These are phyloP conservation scores for Drosophila trichaetosa DNA, from an alignment of 2,888 invertebrate species.

Conservation along the genomic window DNA sequence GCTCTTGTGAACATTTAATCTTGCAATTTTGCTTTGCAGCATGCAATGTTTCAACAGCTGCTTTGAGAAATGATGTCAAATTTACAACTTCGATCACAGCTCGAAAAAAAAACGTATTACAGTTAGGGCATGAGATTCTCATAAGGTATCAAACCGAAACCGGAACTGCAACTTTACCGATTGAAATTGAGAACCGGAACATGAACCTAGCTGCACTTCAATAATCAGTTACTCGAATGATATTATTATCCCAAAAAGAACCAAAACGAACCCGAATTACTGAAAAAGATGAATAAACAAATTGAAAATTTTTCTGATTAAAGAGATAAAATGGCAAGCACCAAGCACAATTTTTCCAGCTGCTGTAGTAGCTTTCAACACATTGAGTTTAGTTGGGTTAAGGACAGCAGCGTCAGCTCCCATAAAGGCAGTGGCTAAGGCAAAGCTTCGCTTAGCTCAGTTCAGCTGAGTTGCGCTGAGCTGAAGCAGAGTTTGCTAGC, in stretches of 20 bases:
- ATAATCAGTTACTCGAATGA: background rate
- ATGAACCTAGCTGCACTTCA: background rate
- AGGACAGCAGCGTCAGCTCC: slow-evolving; percentile 3
- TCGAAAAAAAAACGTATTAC: background rate
- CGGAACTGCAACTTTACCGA: background rate
- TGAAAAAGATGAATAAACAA: background rate
- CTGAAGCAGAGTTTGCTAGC: slow-evolving; percentile 5
- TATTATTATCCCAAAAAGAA: background rate
- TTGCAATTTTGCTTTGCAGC: background rate
- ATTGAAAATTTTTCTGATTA: background rate
- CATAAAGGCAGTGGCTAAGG: slow-evolving; percentile 1
- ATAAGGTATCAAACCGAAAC: background rate
- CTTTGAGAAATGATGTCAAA: background rate
- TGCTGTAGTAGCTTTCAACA: background rate
- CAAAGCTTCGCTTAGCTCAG: slow-evolving; percentile 14
- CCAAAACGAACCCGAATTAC: background rate
- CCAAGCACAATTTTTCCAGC: background rate
- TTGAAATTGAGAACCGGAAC: background rate
- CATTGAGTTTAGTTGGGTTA: background rate
- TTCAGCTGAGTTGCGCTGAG: slow-evolving; percentile 28
- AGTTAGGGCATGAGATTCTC: background rate
- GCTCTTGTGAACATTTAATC: slow-evolving; percentile 7
- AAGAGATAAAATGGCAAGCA: background rate
- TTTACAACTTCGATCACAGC: background rate
- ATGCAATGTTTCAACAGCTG: background rate